phyloP scores from a whole-genome alignment of 2,888 invertebrate genomes.

The Tromatobia lineatoria region DNA sequence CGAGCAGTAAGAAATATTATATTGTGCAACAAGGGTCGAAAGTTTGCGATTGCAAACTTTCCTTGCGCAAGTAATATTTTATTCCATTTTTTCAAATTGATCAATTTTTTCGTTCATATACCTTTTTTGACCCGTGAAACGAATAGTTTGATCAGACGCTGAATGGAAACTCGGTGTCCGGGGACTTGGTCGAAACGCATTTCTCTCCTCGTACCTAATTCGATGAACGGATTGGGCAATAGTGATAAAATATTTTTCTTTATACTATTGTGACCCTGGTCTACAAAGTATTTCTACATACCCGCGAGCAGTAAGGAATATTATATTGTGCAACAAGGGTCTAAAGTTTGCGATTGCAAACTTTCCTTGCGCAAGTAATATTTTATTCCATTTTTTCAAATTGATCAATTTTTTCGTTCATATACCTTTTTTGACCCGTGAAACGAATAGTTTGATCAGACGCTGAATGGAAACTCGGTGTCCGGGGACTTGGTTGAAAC shows the following conservation, averaged over 20 bases:
- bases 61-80: too few relatives aligned
- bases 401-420: neutral
- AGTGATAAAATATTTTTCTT: too few relatives aligned
- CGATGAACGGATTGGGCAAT: conserved; percentile 78
- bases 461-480: conserved; percentile 66
- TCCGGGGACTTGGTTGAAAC: conserved; percentile 70
- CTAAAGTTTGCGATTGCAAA: too few relatives aligned
- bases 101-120: neutral
- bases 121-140: conserved; percentile 52
- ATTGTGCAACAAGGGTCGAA: too few relatives aligned
- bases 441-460: conserved; percentile 68
- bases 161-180: conserved; percentile 65
- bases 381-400: neutral
- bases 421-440: conserved; percentile 28
- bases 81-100: neutral
- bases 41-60: too few relatives aligned
- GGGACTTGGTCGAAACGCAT: conserved; percentile 72
- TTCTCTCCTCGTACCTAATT: conserved; percentile 74
- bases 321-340: too few relatives aligned
- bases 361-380: too few relatives aligned
- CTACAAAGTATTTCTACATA: too few relatives aligned
- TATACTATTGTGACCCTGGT: too few relatives aligned
- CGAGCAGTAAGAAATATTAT: too few relatives aligned
- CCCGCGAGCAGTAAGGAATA: too few relatives aligned
- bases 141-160: conserved; percentile 67